Evolutionary conservation across 1,140 invertebrate genomes (phyloP).

Genomic region (Brachystomella parvula): DNA sequence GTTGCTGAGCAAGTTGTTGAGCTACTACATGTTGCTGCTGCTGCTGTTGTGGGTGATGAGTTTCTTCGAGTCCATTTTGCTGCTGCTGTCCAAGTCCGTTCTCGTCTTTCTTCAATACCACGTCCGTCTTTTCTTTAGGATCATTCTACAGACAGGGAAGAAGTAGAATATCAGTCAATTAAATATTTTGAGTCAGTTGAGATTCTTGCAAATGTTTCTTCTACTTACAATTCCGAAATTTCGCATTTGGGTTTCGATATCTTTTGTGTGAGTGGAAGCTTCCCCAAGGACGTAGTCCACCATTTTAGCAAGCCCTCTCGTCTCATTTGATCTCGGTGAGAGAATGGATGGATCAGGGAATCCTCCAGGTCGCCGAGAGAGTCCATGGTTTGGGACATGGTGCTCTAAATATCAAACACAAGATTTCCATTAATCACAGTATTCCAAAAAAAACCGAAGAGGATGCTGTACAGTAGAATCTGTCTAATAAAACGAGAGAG

Average conservation of each 20-base stretch:
- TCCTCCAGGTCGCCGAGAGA: slow-evolving; percentile 45
- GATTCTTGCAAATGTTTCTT: not conserved
- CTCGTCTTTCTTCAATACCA: slow-evolving; percentile 65
- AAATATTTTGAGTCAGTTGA: slow-evolving; percentile 4
- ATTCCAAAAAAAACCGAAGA: too few species aligned
- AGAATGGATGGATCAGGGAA: slow-evolving; percentile 46
- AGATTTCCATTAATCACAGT: too few species aligned
- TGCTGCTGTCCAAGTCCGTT: slow-evolving; percentile 66
- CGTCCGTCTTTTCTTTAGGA: slow-evolving; percentile 50
- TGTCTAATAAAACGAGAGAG: too few species aligned
- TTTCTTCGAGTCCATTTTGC: slow-evolving; percentile 12
- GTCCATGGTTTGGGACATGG: slow-evolving; percentile 20
- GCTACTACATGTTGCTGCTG: slow-evolving; percentile 45
- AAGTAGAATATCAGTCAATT: slow-evolving; percentile 5
- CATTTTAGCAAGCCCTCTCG: slow-evolving; percentile 88
- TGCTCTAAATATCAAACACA: slow-evolving; percentile 20
- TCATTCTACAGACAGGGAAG: slow-evolving; percentile 39
- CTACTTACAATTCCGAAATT: slow-evolving; percentile 56
- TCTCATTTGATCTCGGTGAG: slow-evolving; percentile 61
- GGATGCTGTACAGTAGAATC: too few species aligned
- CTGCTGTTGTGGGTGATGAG: slow-evolving; percentile 46
- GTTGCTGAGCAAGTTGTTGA: slow-evolving; percentile 23
- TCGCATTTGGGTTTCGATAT: slow-evolving; percentile 62
- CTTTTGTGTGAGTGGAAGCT: slow-evolving; percentile 74
- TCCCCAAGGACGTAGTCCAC: slow-evolving; percentile 87